Evolutionary conservation across 2,888 invertebrate species (phyloP).

Genomic region (Trichacis sp.): DNA sequence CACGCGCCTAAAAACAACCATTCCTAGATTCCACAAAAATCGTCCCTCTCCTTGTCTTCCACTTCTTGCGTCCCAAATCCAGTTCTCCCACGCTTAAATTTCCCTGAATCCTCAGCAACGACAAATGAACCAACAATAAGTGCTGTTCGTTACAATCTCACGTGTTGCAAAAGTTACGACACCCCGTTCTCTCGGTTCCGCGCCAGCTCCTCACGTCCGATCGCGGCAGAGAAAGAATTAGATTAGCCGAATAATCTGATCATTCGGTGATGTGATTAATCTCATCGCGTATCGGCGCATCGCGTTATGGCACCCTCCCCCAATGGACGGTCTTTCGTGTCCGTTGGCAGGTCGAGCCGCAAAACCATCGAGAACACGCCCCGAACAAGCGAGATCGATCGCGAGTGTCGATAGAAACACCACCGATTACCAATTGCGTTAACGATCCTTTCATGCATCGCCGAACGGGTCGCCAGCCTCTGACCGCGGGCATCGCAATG

Average conservation of each 20-base stretch:
- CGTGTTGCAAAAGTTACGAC: too few species aligned
- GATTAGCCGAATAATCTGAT: slow-evolving; percentile 64
- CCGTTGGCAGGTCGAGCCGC: slow-evolving; percentile 35
- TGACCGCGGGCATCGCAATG: too few species aligned
- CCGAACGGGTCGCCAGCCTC: slow-evolving; percentile 32
- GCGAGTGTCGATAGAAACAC: slow-evolving; percentile 38
- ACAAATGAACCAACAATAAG: too few species aligned
- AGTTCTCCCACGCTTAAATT: too few species aligned
- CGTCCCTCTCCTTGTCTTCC: too few species aligned
- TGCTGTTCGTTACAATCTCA: too few species aligned
- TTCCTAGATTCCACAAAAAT: too few species aligned
- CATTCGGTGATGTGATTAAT: slow-evolving; percentile 65
- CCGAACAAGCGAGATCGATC: slow-evolving; percentile 38
- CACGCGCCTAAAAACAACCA: too few species aligned
- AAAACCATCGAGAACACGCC: slow-evolving; percentile 52
- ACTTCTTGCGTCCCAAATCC: too few species aligned
- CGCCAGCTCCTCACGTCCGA: too few species aligned
- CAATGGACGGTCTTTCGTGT: slow-evolving; percentile 23
- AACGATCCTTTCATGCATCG: slow-evolving; percentile 26
- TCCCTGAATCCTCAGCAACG: too few species aligned
- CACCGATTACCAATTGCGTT: slow-evolving; percentile 38
- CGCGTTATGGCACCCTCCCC: slow-evolving; percentile 45
- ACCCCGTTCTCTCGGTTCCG: too few species aligned
- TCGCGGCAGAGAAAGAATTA: slow-evolving; percentile 59
- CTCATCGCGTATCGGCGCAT: slow-evolving; percentile 58